Evolutionary conservation across 2,797 vertebrate species (phyloP), one percentile per base, ranked within the genome.

Genomic region (Acipenser oxyrinchus): DNA sequence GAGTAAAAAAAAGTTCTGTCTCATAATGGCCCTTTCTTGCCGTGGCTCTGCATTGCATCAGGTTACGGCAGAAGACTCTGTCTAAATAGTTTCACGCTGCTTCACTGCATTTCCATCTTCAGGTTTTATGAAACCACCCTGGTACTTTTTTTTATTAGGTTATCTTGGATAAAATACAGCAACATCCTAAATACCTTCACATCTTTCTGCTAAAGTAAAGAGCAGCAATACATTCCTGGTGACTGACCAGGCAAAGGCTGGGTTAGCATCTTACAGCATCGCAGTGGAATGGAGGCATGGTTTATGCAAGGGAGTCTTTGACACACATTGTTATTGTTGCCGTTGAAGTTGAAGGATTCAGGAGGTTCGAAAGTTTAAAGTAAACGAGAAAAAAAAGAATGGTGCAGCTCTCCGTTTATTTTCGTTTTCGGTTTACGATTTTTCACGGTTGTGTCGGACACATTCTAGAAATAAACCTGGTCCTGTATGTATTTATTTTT

Each of bases 191-290:
- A 58, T 58, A 58, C 55, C 62, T 68, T 11, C 48, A 63, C 6
- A 3, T 63, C 12, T n/a, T 61, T 52, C 23, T n/a, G 11, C 55
- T n/a, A 6, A 58, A 58, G 55, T n/a, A 68, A 79, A 75, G 72
- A 80, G 80, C 78, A 80, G 83, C 79, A 77, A 77, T 88, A 84
- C 82, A 83, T 88, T 82, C 84, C 82, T 72, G 81, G 78, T 83
- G 83, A 86, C 78, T 88, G 83, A 86, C 81, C 77, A 81, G 77
- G 72, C 82, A 55, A 49, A 51, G 78, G 73, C 70, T 71, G 71
- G 75, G 75, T 79, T 81, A 87, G 86, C 81, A 50, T 76, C 81
- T 91, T 87, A 87, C 70, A 77, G 82, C 83, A 88, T 88, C 86
- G 66, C 75, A 82, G 77, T 77, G 89, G 85, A 91, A 92, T 83